Base-by-base conservation (phyloP, 1,140 invertebrate genomes). In the Argopecten irradians region DNA sequence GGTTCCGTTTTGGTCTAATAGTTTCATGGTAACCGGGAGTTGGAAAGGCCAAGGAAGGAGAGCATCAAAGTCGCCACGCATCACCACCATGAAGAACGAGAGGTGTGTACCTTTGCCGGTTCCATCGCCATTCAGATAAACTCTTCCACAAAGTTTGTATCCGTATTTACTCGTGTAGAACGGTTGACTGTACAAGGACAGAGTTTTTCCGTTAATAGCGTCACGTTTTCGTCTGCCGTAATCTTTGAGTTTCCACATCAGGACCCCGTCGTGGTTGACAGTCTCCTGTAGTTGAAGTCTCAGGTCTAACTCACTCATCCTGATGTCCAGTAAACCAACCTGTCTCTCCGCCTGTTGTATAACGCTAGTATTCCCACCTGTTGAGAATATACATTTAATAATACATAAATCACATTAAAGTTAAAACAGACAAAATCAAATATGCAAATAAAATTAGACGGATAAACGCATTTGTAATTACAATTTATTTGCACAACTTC, bases 101-200 rank as follows among this genome's bases (percentile, higher is more conserved):
- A 95, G 85, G 87, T 95, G 93, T 0, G 94, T 91, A 3, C 93
- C 92, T 87, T 95, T 94, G 0, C 94, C 95, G 89, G 94, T 94
- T 0, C 97, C 96, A 92, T 97, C 96, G 0, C 97, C 96, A 39
- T 97, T 97, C 85, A 98, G 96, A 95, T 98, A 98, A 16, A 98
- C 95, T 19, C 98, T 71, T 5, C 90, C 92, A 91, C 94, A 71
- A 5, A 71, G n/a, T n/a, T 71, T 71, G 55, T 71, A 71, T 28
- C 55, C 55, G 11, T 28, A 71, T 28, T 2, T 5, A 71, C 55
- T 71, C 1, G 55, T 28, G 13, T 71, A 71, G 22, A 71, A 71
- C 11, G 55, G 55, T 5, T 22, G n/a, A 71, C 55, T 71, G n/a
- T 71, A 28, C 8, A 28, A 8, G n/a, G n/a, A n/a, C n/a, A n/a